Evolutionary conservation across 2,113 vertebrate species (phyloP), one percentile per base, ranked within the genome.

Genomic region (Helogale parvula): DNA sequence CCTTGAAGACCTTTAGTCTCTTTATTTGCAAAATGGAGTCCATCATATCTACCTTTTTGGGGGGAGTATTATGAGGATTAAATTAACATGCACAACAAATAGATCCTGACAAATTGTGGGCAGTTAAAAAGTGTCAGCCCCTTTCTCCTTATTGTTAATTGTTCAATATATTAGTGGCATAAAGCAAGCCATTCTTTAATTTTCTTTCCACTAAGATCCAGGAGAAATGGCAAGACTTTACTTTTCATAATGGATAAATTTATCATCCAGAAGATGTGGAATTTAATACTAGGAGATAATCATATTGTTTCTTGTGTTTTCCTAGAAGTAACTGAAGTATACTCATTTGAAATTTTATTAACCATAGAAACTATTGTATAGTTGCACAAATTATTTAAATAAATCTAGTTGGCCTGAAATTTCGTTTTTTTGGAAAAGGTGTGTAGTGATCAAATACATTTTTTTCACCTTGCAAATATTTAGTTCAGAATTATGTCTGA

Each of bases 21-120:
- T 93, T 69, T 87, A 63, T 88, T 93, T 96, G 57, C 23, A 94
- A 96, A 94, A 77, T 63, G 33, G 13, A 84, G 21, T 41, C 13
- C 65, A 63, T 91, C 2, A 72, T 71, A 83, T 76, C 13, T 93
- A 33, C 33, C 0, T 69, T 52, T 66, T 38, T 8, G 23, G 54
- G 29, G 8, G 27, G 54, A 23, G 50, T 83, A 79, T 68, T 93
- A 84, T 76, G 19, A 89, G 54, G 38, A 83, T 82, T 95, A 94
- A 81, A 94, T 96, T 66, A 88, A 93, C 68, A 60, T 72, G 29
- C 1, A 57, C 94, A 82, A 71, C 50, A 90, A 41, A 50, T 38
- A 77, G 25, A 82, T 79, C 3, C 4, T 96, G 57, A 68, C 3
- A 97, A 72, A 93, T 52, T 90, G 16, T 45, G 54, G 80, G 13